Evolutionary conservation across 2,113 vertebrate species (phyloP).

Genomic region (Ornithorhynchus anatinus): DNA sequence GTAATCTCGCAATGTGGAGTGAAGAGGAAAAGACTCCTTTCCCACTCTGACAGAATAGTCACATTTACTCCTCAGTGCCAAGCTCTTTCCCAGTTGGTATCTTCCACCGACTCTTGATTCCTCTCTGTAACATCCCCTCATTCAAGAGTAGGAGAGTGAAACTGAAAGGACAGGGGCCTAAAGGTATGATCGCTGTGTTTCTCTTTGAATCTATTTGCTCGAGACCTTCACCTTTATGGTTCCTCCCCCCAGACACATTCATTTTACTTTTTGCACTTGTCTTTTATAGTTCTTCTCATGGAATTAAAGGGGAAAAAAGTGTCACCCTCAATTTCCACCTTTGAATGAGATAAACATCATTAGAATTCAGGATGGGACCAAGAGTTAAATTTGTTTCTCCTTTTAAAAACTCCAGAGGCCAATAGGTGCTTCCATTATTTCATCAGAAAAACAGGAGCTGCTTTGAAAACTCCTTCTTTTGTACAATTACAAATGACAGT

Average conservation of each 20-base stretch:
- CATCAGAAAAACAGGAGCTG: neutral
- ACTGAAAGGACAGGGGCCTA: too few relatives aligned
- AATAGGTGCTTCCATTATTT: neutral
- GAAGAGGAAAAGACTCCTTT: neutral
- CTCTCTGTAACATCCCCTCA: neutral
- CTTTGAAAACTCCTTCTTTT: neutral
- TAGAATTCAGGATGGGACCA: too few relatives aligned
- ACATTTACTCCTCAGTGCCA: neutral
- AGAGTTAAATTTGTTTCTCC: too few relatives aligned
- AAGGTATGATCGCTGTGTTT: too few relatives aligned
- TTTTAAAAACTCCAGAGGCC: neutral
- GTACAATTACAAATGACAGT: neutral
- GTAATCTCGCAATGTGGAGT: neutral
- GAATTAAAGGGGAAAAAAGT: constrained; percentile 20
- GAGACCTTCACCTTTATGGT: too few relatives aligned
- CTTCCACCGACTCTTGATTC: neutral
- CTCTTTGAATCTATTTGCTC: too few relatives aligned
- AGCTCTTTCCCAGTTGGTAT: neutral
- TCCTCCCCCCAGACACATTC: neutral
- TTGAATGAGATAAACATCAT: neutral
- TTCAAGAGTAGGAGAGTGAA: too few relatives aligned
- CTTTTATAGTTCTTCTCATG: neutral
- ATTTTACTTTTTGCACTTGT: constrained; percentile 17
- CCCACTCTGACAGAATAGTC: neutral
- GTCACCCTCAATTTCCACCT: neutral